These are phyloP conservation scores for Menidia beryllina DNA, from an alignment of 2,113 vertebrate genomes.

Conservation along the genomic window DNA sequence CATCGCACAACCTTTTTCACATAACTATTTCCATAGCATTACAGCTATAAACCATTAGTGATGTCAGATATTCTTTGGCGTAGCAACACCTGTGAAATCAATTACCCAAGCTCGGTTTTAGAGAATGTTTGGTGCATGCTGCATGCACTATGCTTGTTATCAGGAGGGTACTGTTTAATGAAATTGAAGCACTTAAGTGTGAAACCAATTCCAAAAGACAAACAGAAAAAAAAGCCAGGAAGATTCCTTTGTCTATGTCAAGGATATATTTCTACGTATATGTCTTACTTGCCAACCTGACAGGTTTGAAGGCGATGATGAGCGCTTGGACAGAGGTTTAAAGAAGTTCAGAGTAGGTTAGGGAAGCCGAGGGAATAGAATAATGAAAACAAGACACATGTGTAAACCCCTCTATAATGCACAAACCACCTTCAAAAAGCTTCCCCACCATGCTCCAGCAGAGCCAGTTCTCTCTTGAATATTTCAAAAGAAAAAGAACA, in stretches of 20 bases:
- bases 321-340: not conserved
- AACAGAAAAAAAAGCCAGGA: too few relatives aligned
- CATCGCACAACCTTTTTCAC: not conserved
- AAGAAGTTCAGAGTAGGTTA: not conserved
- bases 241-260: not conserved
- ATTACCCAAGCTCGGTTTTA: constrained; percentile 27
- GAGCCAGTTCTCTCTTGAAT: too few relatives aligned
- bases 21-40: not conserved
- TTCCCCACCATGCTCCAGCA: not conserved
- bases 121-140: constrained; percentile 29
- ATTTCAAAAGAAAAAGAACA: too few relatives aligned
- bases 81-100: constrained; percentile 39
- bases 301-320: constrained; percentile 6
- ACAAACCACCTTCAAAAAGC: not conserved
- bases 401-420: not conserved
- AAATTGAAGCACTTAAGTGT: constrained; percentile 48
- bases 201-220: constrained; percentile 54
- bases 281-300: constrained; percentile 19
- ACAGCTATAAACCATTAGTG: constrained; percentile 22
- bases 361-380: not conserved
- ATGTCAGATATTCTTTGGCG: constrained; percentile 22
- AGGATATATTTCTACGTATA: too few relatives aligned
- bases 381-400: not conserved
- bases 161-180: constrained; percentile 43
- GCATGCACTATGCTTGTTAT: constrained; percentile 40